phyloP scores from a whole-genome alignment of 2,888 invertebrate species.

The Ichneumoninae sp. region DNA sequence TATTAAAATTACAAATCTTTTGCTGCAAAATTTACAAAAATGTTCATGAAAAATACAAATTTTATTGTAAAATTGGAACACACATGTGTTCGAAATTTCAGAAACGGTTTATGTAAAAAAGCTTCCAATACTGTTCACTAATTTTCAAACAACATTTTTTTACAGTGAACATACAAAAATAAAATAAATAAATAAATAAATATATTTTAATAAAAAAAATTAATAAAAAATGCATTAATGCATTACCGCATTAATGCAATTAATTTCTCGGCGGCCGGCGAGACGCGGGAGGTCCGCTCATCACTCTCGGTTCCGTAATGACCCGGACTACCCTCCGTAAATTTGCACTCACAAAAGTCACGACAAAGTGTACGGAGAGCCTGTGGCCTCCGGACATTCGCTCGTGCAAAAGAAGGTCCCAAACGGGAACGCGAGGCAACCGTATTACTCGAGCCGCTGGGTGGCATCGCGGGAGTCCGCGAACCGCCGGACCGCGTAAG shows the following conservation, averaged over 20 bases:
- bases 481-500: neutral
- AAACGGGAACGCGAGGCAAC: slow-evolving; percentile 7
- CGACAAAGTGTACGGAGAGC: neutral
- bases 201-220: too few species aligned
- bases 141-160: too few species aligned
- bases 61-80: too few species aligned
- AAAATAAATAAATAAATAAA: too few species aligned
- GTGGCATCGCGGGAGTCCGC: neutral
- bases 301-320: slow-evolving; percentile 27
- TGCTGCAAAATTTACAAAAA: too few species aligned
- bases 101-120: too few species aligned
- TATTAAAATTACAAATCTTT: too few species aligned
- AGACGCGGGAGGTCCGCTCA: slow-evolving; percentile 46
- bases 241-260: neutral
- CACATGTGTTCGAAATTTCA: too few species aligned
- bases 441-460: slow-evolving; percentile 13
- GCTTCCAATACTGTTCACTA: too few species aligned
- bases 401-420: neutral
- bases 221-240: slow-evolving; percentile 26
- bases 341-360: neutral
- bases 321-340: slow-evolving; percentile 1
- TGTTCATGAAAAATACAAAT: too few species aligned
- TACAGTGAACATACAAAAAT: too few species aligned
- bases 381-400: neutral
- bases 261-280: neutral